A percentile compares a stretch with the other conserved stretches of the same genome.
These are phyloP conservation scores for Tiaroga cobitis DNA, from an alignment of 2,797 vertebrate species.

Conservation along the genomic window DNA sequence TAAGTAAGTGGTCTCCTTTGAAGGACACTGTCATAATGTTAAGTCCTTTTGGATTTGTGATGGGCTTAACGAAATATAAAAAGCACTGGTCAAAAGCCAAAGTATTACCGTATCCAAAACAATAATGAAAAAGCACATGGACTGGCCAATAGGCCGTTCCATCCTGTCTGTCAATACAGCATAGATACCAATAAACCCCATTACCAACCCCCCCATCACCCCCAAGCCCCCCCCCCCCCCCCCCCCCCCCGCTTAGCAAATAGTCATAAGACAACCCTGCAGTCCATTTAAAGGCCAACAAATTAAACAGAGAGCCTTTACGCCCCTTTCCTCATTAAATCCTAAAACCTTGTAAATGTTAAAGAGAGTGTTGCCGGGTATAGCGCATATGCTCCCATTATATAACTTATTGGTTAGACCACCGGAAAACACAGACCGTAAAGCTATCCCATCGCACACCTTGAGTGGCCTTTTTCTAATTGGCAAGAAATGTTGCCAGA, in stretches of 20 bases:
- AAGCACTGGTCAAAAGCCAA: slow-evolving; percentile 46
- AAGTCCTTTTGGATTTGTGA: slow-evolving; percentile 21
- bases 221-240: slow-evolving; percentile 11
- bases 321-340: slow-evolving; percentile 47
- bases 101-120: slow-evolving; percentile 54
- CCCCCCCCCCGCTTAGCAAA: slow-evolving; percentile 26
- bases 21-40: slow-evolving; percentile 23
- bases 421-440: slow-evolving; percentile 20
- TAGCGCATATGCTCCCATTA: slow-evolving; percentile 49
- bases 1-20: slow-evolving; percentile 14
- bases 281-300: slow-evolving; percentile 59
- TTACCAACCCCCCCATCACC: slow-evolving; percentile 3
- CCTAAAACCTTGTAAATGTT: slow-evolving; percentile 56
- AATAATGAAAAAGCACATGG: slow-evolving; percentile 50
- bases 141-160: slow-evolving; percentile 41
- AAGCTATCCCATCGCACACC: slow-evolving; percentile 26
- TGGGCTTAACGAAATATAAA: slow-evolving; percentile 22
- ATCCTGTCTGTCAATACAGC: slow-evolving; percentile 58
- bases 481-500: slow-evolving; percentile 49
- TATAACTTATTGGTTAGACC: slow-evolving; percentile 34
- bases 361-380: slow-evolving; percentile 29
- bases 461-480: slow-evolving; percentile 44
- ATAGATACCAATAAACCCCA: slow-evolving; percentile 54
- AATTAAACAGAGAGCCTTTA: slow-evolving; percentile 58
- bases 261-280: slow-evolving; percentile 39